Base-by-base conservation (phyloP, 2,888 invertebrate genomes). In the Salticus scenicus region DNA sequence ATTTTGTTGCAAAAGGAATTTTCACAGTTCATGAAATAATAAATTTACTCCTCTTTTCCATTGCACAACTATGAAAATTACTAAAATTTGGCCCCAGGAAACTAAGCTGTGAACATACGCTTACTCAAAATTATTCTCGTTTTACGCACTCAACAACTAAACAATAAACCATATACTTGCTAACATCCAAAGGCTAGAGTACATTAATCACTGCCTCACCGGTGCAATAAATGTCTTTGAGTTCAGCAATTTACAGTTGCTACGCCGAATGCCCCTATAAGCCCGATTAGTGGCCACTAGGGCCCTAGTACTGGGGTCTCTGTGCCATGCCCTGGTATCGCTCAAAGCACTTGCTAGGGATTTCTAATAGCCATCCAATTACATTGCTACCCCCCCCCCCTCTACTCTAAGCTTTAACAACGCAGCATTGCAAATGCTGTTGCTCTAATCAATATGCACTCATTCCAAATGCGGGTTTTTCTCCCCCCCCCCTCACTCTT, bases 341-440 rank as follows among this genome's bases (percentile, higher is more conserved):
- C 70, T 63, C 30, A 47, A 64, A 76, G 76, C 64, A 83, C 70
- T 82, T 75, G 75, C 71, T 47, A 28, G 42, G 82, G 71, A 72
- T 72, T 83, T 82, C 82, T 83, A 83, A 83, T 83, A 76, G 82
- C 66, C 47, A 76, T 42, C 81, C 81, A 82, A 75, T 75, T 75
- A 75, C 70, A 64, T 20, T 28, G 37, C 63, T 63, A 63, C 12
- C 24, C 70, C 71, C 31, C 71, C 42, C 71, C 37, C 70, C n/a
- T n/a, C n/a, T n/a, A 31, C 30, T n/a, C n/a, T 20, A 17, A 17
- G 24, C 51, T 31, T n/a, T n/a, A n/a, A n/a, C 66, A n/a, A 72
- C 20, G 24, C 33, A 57, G 67, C 67, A 31, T 24, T 64, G 63
- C 70, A 47, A 70, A 76, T 66, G 76, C 71, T 33, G 57, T 74